Base-by-base conservation (phyloP, 2,113 vertebrate species). In the Myiozetetes cayanensis region DNA sequence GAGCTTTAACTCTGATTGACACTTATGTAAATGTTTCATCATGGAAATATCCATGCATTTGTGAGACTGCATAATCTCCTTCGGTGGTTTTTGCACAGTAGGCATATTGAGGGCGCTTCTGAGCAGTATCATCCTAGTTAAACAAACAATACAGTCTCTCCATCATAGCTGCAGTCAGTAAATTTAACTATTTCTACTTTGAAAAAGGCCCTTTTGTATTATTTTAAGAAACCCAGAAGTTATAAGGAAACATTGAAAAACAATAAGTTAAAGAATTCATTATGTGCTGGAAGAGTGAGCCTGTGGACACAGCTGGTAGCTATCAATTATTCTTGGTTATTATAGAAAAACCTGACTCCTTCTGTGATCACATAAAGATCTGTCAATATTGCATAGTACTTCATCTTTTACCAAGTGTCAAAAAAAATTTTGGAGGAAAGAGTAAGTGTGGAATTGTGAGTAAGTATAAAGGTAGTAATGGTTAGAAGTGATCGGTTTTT, bases 291-390 rank as follows among this genome's bases (percentile, higher is more conserved):
- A 66, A 82, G 92, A 96, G 92, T 33, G 92, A 62, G 87, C 43
- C 86, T 97, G 97, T 97, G 95, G 98, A 97, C 96, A 97, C 97
- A 98, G 97, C 98, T 98, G 98, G 97, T 96, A 97, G 97, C 97
- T 84, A 97, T 98, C 97, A 98, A 94, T 97, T 97, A 95, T 96
- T 97, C 90, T 94, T 92, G 88, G 96, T 96, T 94, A 96, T 97
- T 97, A 94, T 83, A 96, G 94, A 95, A 96, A 97, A 97, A 93
- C 96, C 94, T 96, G 95, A 94, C 90, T 91, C 92, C 94, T 97
- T 77, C 96, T 94, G 90, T 96, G 96, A 96, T 97, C 92, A 78
- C 88, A 94, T 96, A 96, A 96, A 97, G 89, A 97, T 82, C 95
- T 97, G 96, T 97, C 96, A 97, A 94, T 96, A 62, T 97, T 86